Base-by-base conservation (phyloP, 2,888 invertebrate genomes). In the Philereme transversata region DNA sequence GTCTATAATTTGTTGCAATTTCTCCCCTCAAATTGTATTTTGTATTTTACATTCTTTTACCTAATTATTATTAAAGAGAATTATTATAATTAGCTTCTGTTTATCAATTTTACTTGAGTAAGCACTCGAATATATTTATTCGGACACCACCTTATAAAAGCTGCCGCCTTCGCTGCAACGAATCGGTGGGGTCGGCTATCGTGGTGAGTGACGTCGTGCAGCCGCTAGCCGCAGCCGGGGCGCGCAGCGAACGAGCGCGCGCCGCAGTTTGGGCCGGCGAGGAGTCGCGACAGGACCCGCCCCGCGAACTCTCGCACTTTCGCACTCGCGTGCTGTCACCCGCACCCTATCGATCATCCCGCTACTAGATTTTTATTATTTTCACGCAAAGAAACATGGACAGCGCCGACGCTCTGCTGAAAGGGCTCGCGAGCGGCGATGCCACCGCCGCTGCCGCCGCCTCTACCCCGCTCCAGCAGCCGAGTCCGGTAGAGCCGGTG, bases 151-250 rank as follows among this genome's bases (percentile, higher is more conserved):
- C 72, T 79, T 76, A 41, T 51, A 79, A 73, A 69, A 72, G 70
- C 69, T 71, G 72, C 64, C 63, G 78, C 79, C 79, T 76, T 74
- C 78, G 75, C 75, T 75, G 76, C 72, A 72, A 74, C 70, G 71
- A 74, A 22, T 22, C 76, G 79, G 79, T 75, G 73, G 72, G 69
- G 71, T 73, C 76, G 79, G 79, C 78, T 79, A 75, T 75, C 81
- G 77, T 84, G 81, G 90, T 90, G 90, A 73, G 69, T 75, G 87
- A 87, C 85, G 84, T 87, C 83, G 88, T 79, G 83, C 83, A 84
- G 82, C 67, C 57, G 51, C 73, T 83, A 84, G 83, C 66, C 60
- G 53, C 73, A 74, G 77, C 77, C 72, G 72, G 72, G 73, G 75
- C 77, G 77, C 78, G 74, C 70, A 73, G 43, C 38, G 38, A 38